Base-by-base conservation (phyloP, 2,888 invertebrate genomes). In the Caenorhabditis becei region DNA sequence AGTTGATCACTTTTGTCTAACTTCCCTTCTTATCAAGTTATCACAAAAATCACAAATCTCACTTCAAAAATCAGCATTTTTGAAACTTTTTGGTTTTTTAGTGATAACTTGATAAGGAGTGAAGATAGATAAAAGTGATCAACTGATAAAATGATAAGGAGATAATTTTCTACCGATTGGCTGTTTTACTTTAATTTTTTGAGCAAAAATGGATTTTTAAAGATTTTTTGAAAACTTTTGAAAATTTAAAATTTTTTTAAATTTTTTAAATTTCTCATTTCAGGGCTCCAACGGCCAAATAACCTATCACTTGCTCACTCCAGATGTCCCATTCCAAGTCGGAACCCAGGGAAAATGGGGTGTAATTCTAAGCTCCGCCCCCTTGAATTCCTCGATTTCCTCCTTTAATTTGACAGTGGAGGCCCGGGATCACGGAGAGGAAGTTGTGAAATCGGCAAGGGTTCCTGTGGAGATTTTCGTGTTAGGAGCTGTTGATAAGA, bases 221-320 rank as follows among this genome's bases (percentile, higher is more conserved):
- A n/a, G 16, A 56, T 56, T 56, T 28, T 32, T 4, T 7, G 28
- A 26, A 26, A 32, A n/a, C 28, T 32, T 56, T 56, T 2, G 4
- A n/a, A 56, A 32, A n/a, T 28, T 16, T 28, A 37, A 59, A 14
- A n/a, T 26, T n/a, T 62, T 16, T 41, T 7, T 32, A 49, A 47
- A 23, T 44, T 24, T 20, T 23, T 61, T 26, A 16, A 18, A 1
- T 77, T 86, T 53, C 63, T n/a, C n/a, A n/a, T n/a, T n/a, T n/a
- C n/a, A 87, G 84, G 88, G 85, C 14, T 66, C 79, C 10, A 89
- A 87, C 61, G 89, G 89, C 1, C 83, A 83, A 41, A 82, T 89
- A 20, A 81, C 83, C 20, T 89, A 88, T 58, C 80, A 83, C 11
- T 70, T 89, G 23, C 41, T 88, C 24, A 81, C 70, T 14, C 59